phyloP scores from a whole-genome alignment of 1,140 invertebrate species.

The Ips nitidus region DNA sequence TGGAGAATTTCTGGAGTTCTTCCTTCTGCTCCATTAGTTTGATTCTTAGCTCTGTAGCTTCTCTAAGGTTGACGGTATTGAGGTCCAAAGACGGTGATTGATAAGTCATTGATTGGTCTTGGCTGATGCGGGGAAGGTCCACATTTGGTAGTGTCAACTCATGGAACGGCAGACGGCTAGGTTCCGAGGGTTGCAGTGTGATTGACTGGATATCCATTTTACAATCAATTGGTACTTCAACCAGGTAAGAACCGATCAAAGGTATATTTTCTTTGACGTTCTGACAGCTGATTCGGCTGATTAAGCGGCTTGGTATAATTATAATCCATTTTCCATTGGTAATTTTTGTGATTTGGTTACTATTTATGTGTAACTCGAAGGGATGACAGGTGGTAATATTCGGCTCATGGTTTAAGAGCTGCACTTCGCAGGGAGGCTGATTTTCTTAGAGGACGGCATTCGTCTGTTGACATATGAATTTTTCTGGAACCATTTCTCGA shows the following conservation, averaged over 20 bases:
- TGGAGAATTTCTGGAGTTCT: not conserved
- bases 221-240: constrained; percentile 15
- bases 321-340: constrained; percentile 21
- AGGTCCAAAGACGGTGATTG: constrained; percentile 14
- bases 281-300: constrained; percentile 6
- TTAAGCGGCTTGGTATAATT: not conserved
- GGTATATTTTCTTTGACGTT: constrained; percentile 7
- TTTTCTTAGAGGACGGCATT: too few relatives aligned
- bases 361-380: constrained; percentile 9
- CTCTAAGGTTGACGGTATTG: constrained; percentile 6
- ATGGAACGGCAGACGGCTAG: constrained; percentile 2
- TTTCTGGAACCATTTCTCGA: too few relatives aligned
- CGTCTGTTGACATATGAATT: too few relatives aligned
- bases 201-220: constrained; percentile 16
- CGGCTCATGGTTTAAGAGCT: too few relatives aligned
- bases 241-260: constrained; percentile 15
- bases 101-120: not conserved
- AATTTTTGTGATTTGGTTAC: constrained; percentile 14
- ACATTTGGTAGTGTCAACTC: constrained; percentile 10
- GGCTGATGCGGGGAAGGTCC: not conserved
- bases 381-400: constrained; percentile 20
- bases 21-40: constrained; percentile 5
- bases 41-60: not conserved
- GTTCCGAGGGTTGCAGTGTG: constrained; percentile 7
- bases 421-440: too few relatives aligned